These are phyloP conservation scores for Drosophila picticornis DNA, from an alignment of 2,888 invertebrate species.

Conservation along the genomic window DNA sequence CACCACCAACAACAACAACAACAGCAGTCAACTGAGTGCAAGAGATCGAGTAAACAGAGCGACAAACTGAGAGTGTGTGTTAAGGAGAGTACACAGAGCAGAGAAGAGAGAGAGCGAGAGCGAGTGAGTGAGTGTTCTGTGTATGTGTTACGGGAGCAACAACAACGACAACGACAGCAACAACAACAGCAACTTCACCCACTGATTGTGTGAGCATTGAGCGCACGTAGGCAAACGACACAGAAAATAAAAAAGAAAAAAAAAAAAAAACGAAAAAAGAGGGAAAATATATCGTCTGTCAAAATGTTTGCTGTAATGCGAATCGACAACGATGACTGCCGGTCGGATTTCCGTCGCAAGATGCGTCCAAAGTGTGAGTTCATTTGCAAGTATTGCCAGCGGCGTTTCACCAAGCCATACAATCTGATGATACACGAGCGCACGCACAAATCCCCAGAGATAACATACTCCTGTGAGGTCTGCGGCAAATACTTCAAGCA, in stretches of 20 bases:
- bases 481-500: constrained; percentile 99
- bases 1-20: constrained; percentile 15
- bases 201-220: constrained; percentile 51
- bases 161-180: constrained; percentile 19
- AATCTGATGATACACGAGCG: constrained; percentile 99
- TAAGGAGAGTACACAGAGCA: constrained; percentile 18
- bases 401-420: constrained; percentile 99
- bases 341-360: constrained; percentile 94
- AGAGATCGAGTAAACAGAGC: constrained; percentile 33
- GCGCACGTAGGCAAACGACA: constrained; percentile 42
- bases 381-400: constrained; percentile 98
- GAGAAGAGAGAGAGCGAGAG: constrained; percentile 12
- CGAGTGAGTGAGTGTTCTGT: background rate
- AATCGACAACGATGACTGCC: constrained; percentile 94
- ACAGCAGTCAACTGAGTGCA: constrained; percentile 34
- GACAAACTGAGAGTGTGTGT: constrained; percentile 11
- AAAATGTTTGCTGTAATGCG: constrained; percentile 96
- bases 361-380: constrained; percentile 98
- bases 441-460: constrained; percentile 98
- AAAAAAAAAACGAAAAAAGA: constrained; percentile 28
- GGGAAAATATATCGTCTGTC: constrained; percentile 78
- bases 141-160: constrained; percentile 21
- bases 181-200: constrained; percentile 49
- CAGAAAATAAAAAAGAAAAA: constrained; percentile 1
- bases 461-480: constrained; percentile 98